These are phyloP conservation scores for Tetrao urogallus DNA, from an alignment of 2,113 vertebrate species.

Conservation along the genomic window DNA sequence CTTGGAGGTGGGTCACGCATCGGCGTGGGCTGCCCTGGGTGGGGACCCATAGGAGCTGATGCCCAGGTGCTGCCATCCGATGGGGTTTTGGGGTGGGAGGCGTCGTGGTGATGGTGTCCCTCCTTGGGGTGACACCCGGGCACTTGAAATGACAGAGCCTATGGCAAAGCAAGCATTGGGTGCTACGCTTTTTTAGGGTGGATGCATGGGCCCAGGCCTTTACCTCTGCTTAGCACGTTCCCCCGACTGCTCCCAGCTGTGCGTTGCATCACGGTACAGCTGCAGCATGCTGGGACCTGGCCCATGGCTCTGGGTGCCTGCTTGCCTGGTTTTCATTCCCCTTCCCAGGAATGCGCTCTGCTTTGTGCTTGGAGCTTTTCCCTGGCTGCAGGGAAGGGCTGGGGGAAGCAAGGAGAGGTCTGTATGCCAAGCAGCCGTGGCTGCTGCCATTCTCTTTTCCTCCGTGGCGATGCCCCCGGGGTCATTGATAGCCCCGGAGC, in stretches of 20 bases:
- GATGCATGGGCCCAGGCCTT: not conserved
- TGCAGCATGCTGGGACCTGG: not conserved
- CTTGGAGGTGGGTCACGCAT: not conserved
- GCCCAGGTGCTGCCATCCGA: fast-evolving
- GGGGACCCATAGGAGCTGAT: not conserved
- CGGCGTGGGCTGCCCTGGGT: not conserved
- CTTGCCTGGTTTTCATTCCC: not conserved
- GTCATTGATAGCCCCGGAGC: not conserved
- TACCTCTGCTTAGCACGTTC: not conserved
- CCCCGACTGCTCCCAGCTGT: not conserved
- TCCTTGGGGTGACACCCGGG: not conserved
- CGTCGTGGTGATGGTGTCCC: not conserved
- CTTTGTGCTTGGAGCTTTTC: not conserved
- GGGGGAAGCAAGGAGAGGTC: not conserved
- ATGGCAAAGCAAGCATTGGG: not conserved
- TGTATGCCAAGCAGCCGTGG: not conserved
- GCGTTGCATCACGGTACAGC: not conserved
- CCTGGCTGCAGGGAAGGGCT: not conserved
- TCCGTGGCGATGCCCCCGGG: not conserved
- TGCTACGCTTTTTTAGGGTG: not conserved
- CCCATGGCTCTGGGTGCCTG: not conserved
- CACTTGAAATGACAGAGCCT: not conserved
- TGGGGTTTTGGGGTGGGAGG: not conserved
- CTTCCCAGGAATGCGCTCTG: not conserved
- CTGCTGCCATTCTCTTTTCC: not conserved